Evolutionary conservation across 1,140 invertebrate species (phyloP).

Genomic region (Drosophila lacertosa): DNA sequence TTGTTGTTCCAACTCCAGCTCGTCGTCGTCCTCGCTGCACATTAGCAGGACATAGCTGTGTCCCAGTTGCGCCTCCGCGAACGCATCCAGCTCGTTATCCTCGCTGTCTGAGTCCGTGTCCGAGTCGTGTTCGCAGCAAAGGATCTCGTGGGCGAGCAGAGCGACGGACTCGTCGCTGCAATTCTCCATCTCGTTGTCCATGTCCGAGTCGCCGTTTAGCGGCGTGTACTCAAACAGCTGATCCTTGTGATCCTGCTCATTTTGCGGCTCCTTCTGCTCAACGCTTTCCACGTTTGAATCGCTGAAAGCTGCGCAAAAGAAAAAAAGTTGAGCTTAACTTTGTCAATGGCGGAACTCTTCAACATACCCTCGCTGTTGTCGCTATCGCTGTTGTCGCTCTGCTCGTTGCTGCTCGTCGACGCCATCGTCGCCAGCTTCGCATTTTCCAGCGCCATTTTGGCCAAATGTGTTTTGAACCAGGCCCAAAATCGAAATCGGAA

Average conservation of each 20-base stretch:
- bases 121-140: conserved; percentile 50
- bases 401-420: conserved; percentile 1
- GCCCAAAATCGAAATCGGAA: no score
- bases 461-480: background rate
- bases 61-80: background rate
- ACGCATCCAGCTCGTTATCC: conserved; percentile 9
- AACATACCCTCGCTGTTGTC: background rate
- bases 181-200: conserved; percentile 5
- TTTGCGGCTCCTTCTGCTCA: background rate
- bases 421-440: background rate
- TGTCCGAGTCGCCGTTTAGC: conserved; percentile 45
- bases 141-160: conserved; percentile 55
- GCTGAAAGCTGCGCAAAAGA: conserved; percentile 19
- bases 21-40: conserved; percentile 41
- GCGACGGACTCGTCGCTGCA: conserved; percentile 51
- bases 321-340: no score
- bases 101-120: conserved; percentile 23
- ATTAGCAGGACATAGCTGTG: conserved; percentile 18
- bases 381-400: conserved; percentile 21
- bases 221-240: conserved; percentile 41
- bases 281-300: conserved; percentile 19
- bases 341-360: no score
- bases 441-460: conserved; percentile 5
- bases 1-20: background rate
- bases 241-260: background rate